A percentile compares a stretch with the other conserved stretches of the same genome.
Conservation (phyloP, 2,797 vertebrate species). For the Cephalopachus bancanus region DNA sequence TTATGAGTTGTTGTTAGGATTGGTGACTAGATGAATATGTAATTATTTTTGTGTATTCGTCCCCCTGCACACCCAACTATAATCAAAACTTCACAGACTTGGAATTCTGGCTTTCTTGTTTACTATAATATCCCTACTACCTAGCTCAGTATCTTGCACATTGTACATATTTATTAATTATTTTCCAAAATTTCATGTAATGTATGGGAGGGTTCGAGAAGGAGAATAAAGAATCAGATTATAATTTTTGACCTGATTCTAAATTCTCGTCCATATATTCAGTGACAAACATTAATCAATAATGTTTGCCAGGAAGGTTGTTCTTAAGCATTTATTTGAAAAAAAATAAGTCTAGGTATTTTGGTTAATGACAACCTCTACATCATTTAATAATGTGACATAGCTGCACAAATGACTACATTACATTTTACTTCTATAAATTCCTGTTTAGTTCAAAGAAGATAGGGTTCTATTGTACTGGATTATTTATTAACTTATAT, state of each 20-base stretch:
- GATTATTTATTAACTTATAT: not conserved
- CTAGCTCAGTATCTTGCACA: not conserved
- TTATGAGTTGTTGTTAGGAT: not conserved
- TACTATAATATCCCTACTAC: not conserved
- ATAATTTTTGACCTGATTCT: not conserved
- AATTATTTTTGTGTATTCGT: not conserved
- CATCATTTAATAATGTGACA: not conserved
- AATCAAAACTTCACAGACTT: not conserved
- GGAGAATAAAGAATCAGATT: not conserved
- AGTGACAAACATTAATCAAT: not conserved
- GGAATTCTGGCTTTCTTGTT: not conserved
- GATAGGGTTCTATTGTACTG: not conserved
- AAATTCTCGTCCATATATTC: not conserved
- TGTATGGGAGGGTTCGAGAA: not conserved
- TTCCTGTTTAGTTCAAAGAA: conserved; percentile 19
- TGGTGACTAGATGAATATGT: not conserved
- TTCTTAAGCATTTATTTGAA: not conserved
- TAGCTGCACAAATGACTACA: not conserved
- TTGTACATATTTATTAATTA: not conserved
- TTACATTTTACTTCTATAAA: conserved; percentile 21
- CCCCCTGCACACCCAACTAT: not conserved
- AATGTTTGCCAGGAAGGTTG: not conserved
- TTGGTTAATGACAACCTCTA: not conserved
- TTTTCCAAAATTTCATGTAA: conserved; percentile 27
- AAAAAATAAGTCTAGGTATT: not conserved